Percentiles rank a stretch among this genome's conserved stretches.
These are phyloP conservation scores for Babyrousa celebensis DNA, from an alignment of 2,797 vertebrate genomes.

Conservation along the genomic window DNA sequence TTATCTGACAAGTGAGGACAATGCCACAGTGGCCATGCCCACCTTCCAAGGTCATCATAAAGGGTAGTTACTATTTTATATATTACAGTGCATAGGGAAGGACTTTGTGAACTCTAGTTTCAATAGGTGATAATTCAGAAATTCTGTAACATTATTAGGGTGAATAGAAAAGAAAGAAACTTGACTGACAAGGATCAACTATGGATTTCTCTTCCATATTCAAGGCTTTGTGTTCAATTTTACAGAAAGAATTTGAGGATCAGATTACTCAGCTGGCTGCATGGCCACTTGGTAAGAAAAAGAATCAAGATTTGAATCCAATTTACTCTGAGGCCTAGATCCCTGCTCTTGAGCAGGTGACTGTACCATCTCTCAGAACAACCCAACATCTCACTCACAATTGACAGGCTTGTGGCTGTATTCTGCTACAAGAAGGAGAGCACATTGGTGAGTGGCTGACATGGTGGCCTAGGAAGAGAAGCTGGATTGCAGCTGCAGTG, in stretches of 20 bases:
- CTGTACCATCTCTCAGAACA: neutral
- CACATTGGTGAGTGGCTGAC: neutral
- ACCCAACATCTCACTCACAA: neutral
- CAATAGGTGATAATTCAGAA: neutral
- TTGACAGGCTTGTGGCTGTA: rapidly evolving
- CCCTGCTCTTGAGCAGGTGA: neutral
- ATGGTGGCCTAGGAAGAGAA: neutral
- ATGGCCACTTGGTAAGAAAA: neutral
- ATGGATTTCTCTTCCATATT: neutral
- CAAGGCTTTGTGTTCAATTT: slow-evolving; percentile 6
- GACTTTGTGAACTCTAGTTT: neutral
- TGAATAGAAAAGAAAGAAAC: neutral
- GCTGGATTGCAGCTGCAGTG: rapidly evolving
- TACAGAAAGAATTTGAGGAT: slow-evolving; percentile 6
- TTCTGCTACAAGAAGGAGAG: neutral
- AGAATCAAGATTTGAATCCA: neutral
- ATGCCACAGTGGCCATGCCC: neutral
- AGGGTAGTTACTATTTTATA: neutral
- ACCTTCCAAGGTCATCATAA: neutral
- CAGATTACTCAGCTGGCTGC: neutral
- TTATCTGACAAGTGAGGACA: neutral
- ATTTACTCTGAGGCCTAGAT: neutral
- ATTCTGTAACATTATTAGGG: neutral
- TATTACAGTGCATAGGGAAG: neutral
- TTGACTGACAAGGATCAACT: neutral